Evolutionary conservation across 2,888 invertebrate genomes (phyloP).

Genomic region (Tenthredo notha): DNA sequence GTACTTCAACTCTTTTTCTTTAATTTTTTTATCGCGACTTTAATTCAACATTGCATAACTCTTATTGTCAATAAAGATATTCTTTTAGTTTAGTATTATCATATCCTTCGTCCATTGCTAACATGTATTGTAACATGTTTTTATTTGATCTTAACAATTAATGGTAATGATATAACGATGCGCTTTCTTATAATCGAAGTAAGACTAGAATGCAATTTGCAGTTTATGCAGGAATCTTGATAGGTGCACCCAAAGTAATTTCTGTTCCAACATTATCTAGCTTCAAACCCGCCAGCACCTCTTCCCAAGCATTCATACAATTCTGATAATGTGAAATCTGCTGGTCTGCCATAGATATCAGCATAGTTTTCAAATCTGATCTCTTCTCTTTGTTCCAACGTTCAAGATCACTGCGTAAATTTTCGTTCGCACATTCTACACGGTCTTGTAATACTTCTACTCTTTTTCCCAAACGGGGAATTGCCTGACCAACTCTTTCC

Average conservation of each 20-base stretch:
- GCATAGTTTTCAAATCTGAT: constrained; percentile 82
- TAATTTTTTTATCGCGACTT: neutral
- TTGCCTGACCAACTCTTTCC: constrained; percentile 76
- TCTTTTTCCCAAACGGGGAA: constrained; percentile 80
- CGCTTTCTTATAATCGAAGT: constrained; percentile 17
- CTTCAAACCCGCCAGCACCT: constrained; percentile 76
- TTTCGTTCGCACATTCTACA: constrained; percentile 85
- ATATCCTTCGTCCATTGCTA: constrained; percentile 42
- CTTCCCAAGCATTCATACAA: constrained; percentile 81
- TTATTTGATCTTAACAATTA: constrained; percentile 33
- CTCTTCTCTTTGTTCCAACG: constrained; percentile 85
- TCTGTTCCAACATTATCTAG: constrained; percentile 69
- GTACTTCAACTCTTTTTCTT: neutral
- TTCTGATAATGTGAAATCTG: constrained; percentile 85
- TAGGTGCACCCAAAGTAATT: constrained; percentile 59
- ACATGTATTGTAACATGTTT: constrained; percentile 21
- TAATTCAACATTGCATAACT: constrained; percentile 15
- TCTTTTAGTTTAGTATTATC: constrained; percentile 12
- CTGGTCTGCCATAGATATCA: constrained; percentile 83
- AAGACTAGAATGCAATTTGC: constrained; percentile 33
- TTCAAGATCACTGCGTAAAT: constrained; percentile 84
- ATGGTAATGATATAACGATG: constrained; percentile 30
- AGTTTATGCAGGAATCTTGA: constrained; percentile 60
- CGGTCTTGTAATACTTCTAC: constrained; percentile 82
- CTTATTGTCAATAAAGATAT: constrained; percentile 50